Percentiles rank a stretch among this genome's conserved stretches.
These are phyloP conservation scores for Ecliptopera silaceata DNA, from an alignment of 2,888 invertebrate genomes.

Conservation along the genomic window DNA sequence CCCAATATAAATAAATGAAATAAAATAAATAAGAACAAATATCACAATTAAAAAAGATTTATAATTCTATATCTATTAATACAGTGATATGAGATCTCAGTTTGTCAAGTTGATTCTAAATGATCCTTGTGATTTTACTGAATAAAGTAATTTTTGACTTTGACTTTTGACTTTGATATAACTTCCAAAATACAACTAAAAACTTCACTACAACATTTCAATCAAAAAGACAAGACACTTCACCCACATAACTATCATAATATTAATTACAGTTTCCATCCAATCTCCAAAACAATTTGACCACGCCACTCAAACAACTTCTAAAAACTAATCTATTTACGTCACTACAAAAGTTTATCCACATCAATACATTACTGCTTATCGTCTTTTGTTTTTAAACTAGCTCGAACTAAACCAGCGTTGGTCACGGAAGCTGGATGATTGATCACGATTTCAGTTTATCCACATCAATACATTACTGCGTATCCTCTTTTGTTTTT, in stretches of 20 bases:
- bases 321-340: conserved; percentile 26
- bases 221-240: conserved; percentile 1
- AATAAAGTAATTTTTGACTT: no score
- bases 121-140: no score
- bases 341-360: conserved; percentile 12
- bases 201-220: background rate
- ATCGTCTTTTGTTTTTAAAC: background rate
- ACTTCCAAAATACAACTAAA: background rate
- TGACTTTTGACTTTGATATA: no score
- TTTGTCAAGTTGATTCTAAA: no score
- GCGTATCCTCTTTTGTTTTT: background rate
- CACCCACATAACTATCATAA: conserved; percentile 20
- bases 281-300: conserved; percentile 31
- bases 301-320: conserved; percentile 30
- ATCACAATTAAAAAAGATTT: no score
- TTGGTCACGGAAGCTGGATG: conserved; percentile 5
- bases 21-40: no score
- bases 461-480: conserved; percentile 17
- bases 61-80: no score
- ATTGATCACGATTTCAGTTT: conserved; percentile 16
- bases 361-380: conserved; percentile 11
- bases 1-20: no score
- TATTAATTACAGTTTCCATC: conserved; percentile 30
- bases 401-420: conserved; percentile 9
- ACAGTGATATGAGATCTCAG: no score